phyloP scores from a whole-genome alignment of 2,113 vertebrate species.

The Butastur rufipennis region DNA sequence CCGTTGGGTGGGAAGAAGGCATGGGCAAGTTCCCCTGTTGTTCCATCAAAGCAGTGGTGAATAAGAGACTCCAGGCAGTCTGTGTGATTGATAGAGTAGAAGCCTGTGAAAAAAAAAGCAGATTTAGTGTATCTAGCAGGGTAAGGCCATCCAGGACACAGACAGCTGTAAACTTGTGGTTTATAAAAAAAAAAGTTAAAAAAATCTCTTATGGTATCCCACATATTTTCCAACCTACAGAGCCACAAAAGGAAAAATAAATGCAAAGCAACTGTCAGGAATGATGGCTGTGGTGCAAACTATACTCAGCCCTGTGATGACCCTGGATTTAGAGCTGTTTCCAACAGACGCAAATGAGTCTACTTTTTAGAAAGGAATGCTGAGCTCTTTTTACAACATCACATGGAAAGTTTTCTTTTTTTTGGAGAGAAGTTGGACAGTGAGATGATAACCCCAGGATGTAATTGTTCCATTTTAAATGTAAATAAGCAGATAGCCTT shows the following conservation, averaged over 20 bases:
- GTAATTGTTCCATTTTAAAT: background rate
- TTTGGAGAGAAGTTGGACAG: background rate
- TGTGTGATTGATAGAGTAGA: conserved; percentile 93
- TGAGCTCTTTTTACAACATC: background rate
- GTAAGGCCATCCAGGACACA: background rate
- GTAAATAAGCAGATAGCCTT: background rate
- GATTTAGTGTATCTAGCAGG: background rate
- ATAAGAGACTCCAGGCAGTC: conserved; percentile 89
- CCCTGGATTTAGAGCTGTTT: background rate
- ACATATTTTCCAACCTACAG: background rate
- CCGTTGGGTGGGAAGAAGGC: conserved; percentile 93
- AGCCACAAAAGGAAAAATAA: background rate
- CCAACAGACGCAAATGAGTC: background rate
- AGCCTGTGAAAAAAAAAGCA: conserved; percentile 74
- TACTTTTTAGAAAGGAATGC: background rate
- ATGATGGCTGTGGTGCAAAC: background rate
- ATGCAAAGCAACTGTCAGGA: background rate
- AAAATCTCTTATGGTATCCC: background rate
- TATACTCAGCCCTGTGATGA: background rate
- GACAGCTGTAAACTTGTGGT: background rate
- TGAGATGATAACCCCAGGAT: background rate
- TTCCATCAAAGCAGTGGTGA: conserved; percentile 97
- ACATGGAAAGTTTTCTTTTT: background rate
- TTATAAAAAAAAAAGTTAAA: too few relatives aligned
- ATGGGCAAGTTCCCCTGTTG: conserved; percentile 92